Conservation (phyloP, 2,113 vertebrate genomes). For the Pomatostomus ruficeps region DNA sequence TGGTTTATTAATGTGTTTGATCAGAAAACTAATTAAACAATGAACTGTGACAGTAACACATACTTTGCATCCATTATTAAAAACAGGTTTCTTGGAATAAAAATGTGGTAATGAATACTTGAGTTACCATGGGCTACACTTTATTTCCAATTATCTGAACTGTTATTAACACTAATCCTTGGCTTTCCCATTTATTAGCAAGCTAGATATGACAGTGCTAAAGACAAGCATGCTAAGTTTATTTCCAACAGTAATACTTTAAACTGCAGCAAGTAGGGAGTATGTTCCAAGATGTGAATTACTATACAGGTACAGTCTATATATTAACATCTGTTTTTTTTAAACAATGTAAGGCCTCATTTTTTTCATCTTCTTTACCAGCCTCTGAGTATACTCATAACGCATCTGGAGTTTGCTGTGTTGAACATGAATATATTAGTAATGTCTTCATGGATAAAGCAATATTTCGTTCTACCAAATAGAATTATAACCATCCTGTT, state of each 20-base stretch:
- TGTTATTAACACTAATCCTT: slow-evolving; percentile 35
- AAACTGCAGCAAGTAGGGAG: neutral
- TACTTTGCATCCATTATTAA: slow-evolving; percentile 68
- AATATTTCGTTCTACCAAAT: neutral
- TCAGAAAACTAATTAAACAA: slow-evolving; percentile 77
- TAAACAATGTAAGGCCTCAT: neutral
- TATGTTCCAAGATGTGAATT: neutral
- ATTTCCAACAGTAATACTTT: neutral
- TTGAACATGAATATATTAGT: neutral
- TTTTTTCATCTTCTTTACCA: neutral
- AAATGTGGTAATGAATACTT: slow-evolving; percentile 44
- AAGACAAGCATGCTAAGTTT: neutral
- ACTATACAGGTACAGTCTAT: neutral
- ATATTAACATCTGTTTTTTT: neutral
- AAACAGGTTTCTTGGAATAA: slow-evolving; percentile 59
- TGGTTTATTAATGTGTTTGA: slow-evolving; percentile 77
- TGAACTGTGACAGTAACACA: slow-evolving; percentile 55
- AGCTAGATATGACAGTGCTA: neutral
- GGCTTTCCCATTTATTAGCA: neutral
- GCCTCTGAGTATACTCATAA: neutral
- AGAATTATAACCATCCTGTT: neutral
- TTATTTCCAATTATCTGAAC: slow-evolving; percentile 44
- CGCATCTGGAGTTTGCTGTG: neutral
- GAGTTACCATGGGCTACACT: neutral
- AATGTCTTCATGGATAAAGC: neutral